phyloP scores from a whole-genome alignment of 2,113 vertebrate genomes.

The Mystacornis crossleyi region DNA sequence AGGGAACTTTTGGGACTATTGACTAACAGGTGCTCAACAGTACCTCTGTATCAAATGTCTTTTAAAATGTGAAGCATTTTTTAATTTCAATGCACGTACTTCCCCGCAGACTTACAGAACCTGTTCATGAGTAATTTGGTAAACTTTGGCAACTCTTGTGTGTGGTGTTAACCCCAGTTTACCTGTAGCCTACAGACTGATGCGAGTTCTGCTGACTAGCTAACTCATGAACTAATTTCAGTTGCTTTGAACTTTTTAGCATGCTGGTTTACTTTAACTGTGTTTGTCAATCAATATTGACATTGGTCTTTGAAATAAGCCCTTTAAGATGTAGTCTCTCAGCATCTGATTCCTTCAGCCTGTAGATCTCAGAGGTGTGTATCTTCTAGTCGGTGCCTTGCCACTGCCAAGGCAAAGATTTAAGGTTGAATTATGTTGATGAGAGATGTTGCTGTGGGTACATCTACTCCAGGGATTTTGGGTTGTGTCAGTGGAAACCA shows the following conservation, averaged over 20 bases:
- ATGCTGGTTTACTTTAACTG: background rate
- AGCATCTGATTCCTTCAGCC: background rate
- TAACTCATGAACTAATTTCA: background rate
- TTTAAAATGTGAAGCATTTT: background rate
- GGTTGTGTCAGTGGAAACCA: background rate
- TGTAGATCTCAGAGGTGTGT: background rate
- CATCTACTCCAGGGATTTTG: background rate
- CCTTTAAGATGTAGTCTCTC: background rate
- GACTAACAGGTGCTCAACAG: background rate
- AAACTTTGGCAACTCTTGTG: background rate
- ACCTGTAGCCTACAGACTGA: background rate
- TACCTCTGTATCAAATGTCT: background rate
- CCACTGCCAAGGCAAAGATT: background rate
- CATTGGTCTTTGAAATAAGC: background rate
- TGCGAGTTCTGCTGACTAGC: background rate
- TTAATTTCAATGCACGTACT: background rate
- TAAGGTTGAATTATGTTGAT: background rate
- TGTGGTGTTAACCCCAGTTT: background rate
- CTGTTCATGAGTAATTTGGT: background rate
- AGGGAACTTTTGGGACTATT: background rate
- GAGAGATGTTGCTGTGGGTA: background rate
- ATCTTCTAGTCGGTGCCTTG: background rate
- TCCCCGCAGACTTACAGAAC: background rate
- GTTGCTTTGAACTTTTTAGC: background rate
- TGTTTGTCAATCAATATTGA: background rate